phyloP scores from a whole-genome alignment of 2,113 vertebrate genomes.

The Platanista minor region DNA sequence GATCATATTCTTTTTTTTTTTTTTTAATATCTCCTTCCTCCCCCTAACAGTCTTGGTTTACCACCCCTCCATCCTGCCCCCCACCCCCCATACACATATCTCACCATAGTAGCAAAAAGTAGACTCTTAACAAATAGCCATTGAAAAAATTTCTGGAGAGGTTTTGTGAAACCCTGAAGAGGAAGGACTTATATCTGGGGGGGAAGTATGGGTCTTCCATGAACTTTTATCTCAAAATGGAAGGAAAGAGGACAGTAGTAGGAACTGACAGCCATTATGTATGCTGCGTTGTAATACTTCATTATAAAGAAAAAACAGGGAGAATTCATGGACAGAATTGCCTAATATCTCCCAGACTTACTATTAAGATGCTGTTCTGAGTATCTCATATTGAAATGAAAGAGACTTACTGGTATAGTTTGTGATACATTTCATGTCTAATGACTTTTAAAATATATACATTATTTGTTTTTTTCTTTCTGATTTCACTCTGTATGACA shows the following conservation, averaged over 20 bases:
- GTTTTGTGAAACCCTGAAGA: neutral
- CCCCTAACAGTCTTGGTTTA: neutral
- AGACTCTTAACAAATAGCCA: neutral
- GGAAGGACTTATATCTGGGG: neutral
- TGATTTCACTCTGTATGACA: too few relatives aligned
- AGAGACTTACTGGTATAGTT: neutral
- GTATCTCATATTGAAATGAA: neutral
- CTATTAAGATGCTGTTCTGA: neutral
- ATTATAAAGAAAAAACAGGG: neutral
- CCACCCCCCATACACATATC: neutral
- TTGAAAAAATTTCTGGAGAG: neutral
- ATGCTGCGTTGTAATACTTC: neutral
- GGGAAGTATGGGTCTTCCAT: neutral
- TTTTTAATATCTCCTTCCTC: neutral
- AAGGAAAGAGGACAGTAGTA: neutral
- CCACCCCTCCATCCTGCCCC: neutral
- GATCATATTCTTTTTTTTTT: neutral
- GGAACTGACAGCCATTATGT: neutral
- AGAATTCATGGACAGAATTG: neutral
- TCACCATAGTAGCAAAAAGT: neutral
- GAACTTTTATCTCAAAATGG: neutral
- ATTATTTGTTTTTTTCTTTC: too few relatives aligned
- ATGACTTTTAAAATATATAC: neutral
- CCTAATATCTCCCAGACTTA: neutral
- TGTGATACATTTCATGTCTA: slow-evolving; percentile 13